Conservation (phyloP, 2,888 invertebrate species). For the Onchidella celtica region DNA sequence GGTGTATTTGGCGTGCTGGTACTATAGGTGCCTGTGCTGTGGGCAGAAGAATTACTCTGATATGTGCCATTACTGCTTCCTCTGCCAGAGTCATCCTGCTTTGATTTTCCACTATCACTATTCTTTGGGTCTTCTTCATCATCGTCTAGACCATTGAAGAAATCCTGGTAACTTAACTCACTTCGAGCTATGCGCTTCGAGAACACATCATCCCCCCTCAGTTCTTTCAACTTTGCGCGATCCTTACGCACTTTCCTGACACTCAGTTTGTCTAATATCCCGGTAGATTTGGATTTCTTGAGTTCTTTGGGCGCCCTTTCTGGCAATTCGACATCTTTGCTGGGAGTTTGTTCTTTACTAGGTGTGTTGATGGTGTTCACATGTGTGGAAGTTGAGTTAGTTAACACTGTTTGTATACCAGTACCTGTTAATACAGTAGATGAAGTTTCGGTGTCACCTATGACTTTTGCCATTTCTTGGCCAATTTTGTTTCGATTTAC, state of each 20-base stretch:
- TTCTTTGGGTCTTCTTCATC: conserved; percentile 9
- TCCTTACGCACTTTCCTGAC: conserved; percentile 70
- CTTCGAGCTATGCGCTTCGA: conserved; percentile 68
- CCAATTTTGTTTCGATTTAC: neutral
- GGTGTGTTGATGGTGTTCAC: neutral
- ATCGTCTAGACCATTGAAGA: conserved; percentile 50
- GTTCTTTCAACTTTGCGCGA: conserved; percentile 69
- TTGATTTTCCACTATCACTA: neutral
- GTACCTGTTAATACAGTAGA: neutral
- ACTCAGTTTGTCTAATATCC: conserved; percentile 71
- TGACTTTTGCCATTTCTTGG: neutral
- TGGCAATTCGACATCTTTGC: conserved; percentile 62
- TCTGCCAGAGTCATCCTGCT: conserved; percentile 22
- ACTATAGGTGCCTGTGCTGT: neutral
- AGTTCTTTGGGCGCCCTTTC: conserved; percentile 63
- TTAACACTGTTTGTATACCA: neutral
- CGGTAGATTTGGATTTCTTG: conserved; percentile 65
- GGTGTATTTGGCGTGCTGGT: neutral
- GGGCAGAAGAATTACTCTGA: conserved; percentile 9
- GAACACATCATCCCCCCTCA: conserved; percentile 71
- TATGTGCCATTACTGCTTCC: conserved; percentile 10
- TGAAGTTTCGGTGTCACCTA: neutral
- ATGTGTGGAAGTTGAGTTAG: conserved; percentile 4
- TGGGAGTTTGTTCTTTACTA: neutral
- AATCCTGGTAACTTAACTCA: conserved; percentile 66